Evolutionary conservation across 2,113 vertebrate genomes (phyloP).

Genomic region (Elephas maximus): DNA sequence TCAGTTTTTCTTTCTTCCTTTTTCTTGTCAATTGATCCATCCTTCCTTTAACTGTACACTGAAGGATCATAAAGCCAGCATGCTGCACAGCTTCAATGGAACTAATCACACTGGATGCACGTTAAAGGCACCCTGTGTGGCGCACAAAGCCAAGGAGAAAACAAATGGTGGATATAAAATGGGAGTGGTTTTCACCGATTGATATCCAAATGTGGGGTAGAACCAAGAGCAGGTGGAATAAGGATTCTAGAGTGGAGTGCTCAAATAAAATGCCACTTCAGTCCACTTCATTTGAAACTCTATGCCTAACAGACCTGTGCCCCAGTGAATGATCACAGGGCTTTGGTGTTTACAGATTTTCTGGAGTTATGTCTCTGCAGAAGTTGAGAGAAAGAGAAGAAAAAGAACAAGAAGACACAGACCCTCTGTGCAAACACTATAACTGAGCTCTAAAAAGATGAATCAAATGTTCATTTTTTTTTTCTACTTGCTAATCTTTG

Average conservation of each 20-base stretch:
- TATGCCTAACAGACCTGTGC: no score
- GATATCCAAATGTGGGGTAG: background rate
- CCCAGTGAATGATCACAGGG: background rate
- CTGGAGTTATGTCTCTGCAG: background rate
- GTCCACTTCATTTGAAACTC: background rate
- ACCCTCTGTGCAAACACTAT: background rate
- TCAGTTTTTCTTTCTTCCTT: background rate
- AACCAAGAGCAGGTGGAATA: background rate
- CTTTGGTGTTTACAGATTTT: background rate
- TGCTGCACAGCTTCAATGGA: background rate
- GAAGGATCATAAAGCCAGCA: background rate
- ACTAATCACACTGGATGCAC: background rate
- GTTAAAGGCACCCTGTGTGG: accelerated
- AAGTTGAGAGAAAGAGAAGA: background rate
- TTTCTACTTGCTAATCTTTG: constrained; percentile 73
- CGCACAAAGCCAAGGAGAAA: background rate
- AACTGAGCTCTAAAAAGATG: background rate
- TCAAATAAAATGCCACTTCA: no score
- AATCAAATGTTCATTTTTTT: background rate
- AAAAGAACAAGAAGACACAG: background rate
- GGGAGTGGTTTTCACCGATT: background rate
- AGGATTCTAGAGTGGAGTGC: background rate
- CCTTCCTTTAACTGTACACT: background rate
- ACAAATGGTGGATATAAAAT: no score
- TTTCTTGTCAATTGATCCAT: background rate